phyloP scores from a whole-genome alignment of 2,797 vertebrate genomes.

The Brachymystax lenok region DNA sequence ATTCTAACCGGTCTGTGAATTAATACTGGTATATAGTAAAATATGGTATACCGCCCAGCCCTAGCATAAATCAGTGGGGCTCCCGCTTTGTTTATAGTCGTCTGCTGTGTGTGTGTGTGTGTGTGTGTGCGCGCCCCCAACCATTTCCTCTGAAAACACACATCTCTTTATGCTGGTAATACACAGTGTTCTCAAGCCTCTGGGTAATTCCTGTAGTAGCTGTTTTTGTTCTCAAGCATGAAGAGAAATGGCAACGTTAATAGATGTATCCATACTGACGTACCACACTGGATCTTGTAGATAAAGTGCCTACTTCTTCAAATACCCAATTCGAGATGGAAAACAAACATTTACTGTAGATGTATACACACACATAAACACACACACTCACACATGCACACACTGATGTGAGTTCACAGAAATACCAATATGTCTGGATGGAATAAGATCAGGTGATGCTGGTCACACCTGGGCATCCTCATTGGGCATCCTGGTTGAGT shows the following conservation, averaged over 20 bases:
- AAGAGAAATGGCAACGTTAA: not conserved
- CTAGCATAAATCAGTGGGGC: not conserved
- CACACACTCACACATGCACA: too few species aligned
- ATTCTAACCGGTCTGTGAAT: too few species aligned
- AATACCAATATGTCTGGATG: constrained; percentile 3
- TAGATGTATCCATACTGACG: not conserved
- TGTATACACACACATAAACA: not conserved
- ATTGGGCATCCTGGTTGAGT: not conserved
- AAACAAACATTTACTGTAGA: not conserved
- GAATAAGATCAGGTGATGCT: constrained; percentile 17
- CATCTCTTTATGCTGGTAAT: constrained; percentile 40
- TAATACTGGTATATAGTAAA: too few species aligned
- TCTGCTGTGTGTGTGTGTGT: constrained; percentile 7
- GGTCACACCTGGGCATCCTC: constrained; percentile 16
- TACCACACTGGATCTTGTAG: not conserved
- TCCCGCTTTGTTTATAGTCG: constrained; percentile 5
- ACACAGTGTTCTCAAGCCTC: constrained; percentile 26
- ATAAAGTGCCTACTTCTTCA: not conserved
- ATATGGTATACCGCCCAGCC: too few species aligned
- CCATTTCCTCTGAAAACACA: constrained; percentile 52
- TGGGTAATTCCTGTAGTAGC: constrained; percentile 47
- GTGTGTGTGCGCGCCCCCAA: constrained; percentile 2
- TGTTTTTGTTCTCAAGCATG: constrained; percentile 11
- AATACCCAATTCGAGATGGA: not conserved
- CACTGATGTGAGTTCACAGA: too few species aligned